Base-by-base conservation (phyloP, 2,888 invertebrate genomes). In the Therioaphis trifolii region DNA sequence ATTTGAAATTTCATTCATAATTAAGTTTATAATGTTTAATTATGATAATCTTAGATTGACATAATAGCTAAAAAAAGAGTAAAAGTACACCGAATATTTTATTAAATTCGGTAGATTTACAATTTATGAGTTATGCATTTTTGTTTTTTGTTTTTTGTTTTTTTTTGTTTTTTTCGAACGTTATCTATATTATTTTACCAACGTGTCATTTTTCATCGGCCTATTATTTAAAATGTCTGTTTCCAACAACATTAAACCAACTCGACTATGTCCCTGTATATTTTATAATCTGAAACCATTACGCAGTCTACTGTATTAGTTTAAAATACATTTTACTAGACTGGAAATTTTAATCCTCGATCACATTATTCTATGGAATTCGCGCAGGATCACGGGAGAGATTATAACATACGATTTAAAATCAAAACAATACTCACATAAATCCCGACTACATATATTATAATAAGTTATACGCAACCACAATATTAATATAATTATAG, bases 361-460 rank as follows among this genome's bases (percentile, higher is more conserved):
- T 49, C 71, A 71, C 35, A 71, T 18, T 71, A 46, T 71, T 71
- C 71, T 71, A 71, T 49, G 35, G 46, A 18, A 71, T 46, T 24
- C 27, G 46, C 27, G 71, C 46, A 18, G 43, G 71, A 46, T 71
- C 46, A 71, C 24, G 4, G 24, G 12, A 71, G 43, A 52, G 18
- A 52, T 52, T 52, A 52, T 9, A 46, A 71, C 71, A 27, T 11
- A 46, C 46, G 71, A 71, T 46, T 71, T 49, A 49, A 71, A 71
- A 71, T 71, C 71, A 71, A 27, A 71, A 49, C 40, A 27, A 18
- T 27, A 71, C 46, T 46, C 27, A 27, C 11, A 69, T 69, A 69
- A 69, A 69, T 69, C 24, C 24, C 24, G 43, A 68, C 66, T 21
- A 68, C 18, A 68, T 68, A 12, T 68, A 40, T 35, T 35, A 35